Conservation (phyloP, 2,113 vertebrate species). For the Gymnogyps californianus region DNA sequence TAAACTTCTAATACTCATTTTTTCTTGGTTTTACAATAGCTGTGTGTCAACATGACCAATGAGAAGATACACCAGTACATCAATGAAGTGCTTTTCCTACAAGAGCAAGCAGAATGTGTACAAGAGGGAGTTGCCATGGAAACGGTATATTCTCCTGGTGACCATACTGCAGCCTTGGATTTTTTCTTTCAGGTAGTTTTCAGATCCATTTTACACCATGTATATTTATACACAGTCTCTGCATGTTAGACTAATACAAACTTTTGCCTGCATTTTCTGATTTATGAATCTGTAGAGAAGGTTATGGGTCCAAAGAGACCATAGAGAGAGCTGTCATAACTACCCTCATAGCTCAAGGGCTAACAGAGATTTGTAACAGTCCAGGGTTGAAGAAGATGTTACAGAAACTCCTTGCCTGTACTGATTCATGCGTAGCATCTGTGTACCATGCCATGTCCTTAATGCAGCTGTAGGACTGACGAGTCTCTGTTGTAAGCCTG, state of each 20-base stretch:
- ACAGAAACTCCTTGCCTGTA: neutral
- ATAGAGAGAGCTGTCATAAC: neutral
- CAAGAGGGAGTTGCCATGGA: constrained; percentile 93
- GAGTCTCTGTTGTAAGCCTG: neutral
- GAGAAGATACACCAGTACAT: constrained; percentile 89
- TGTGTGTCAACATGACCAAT: constrained; percentile 96
- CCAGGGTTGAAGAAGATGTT: neutral
- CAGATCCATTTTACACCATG: neutral
- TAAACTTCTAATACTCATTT: constrained; percentile 11
- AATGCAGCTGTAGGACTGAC: neutral
- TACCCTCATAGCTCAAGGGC: neutral
- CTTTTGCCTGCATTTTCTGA: neutral
- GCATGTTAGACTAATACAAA: neutral
- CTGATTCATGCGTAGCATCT: accelerated
- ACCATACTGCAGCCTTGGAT: constrained; percentile 84
- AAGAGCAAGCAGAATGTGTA: constrained; percentile 90
- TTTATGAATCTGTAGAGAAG: neutral
- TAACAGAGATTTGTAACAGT: neutral
- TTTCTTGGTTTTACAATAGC: constrained; percentile 68
- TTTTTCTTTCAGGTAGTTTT: constrained; percentile 92
- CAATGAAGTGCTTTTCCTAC: constrained; percentile 89
- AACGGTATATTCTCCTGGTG: constrained; percentile 79
- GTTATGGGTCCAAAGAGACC: neutral
- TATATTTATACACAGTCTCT: neutral
- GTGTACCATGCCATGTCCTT: accelerated